Evolutionary conservation across 2,113 vertebrate genomes (phyloP), one percentile per base, ranked within the genome.

Genomic region (Ariopsis seemanni): DNA sequence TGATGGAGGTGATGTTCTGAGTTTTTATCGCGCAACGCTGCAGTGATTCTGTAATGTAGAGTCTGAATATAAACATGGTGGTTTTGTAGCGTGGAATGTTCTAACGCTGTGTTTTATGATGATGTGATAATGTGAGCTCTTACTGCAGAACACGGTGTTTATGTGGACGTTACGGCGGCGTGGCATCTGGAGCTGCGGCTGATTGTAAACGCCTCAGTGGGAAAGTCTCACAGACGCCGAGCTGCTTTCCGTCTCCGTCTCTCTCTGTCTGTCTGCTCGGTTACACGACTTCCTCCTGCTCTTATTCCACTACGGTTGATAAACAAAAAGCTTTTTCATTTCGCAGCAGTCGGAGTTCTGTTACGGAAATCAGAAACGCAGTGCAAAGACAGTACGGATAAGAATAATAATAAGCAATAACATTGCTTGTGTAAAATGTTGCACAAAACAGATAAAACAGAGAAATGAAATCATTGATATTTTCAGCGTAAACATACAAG

Each of bases 141-240:
- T 53, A 53, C 50, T 53, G 74, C 74, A 52, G 74, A 77, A 77
- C 74, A n/a, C 20, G 1, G 9, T 52, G 74, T 52, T 77, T 77
- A 82, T 63, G 81, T 42, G 60, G 6, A 82, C 14, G 60, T 63
- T 63, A 82, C 42, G 42, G 22, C 20, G 12, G 0, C 2, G 48
- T 17, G 62, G 12, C 81, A 83, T 63, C 81, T 65, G 81, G 81
- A 83, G 62, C 30, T 65, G 60, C 60, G 3, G 78, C n/a, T 60
- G n/a, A 4, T 22, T 63, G 7, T 62, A n/a, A 62, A 63, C 18
- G 20, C 50, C 25, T 82, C 57, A 63, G 1, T 62, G 50, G 50
- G n/a, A 27, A 27, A 4, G 25, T 65, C 63, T 65, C 22, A 27
- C 14, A 71, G 65, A 69, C 27, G 15, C 1, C 0, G 34, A 50